Evolutionary conservation across 2,888 invertebrate species (phyloP).

Genomic region (Hydropsyche betteni): DNA sequence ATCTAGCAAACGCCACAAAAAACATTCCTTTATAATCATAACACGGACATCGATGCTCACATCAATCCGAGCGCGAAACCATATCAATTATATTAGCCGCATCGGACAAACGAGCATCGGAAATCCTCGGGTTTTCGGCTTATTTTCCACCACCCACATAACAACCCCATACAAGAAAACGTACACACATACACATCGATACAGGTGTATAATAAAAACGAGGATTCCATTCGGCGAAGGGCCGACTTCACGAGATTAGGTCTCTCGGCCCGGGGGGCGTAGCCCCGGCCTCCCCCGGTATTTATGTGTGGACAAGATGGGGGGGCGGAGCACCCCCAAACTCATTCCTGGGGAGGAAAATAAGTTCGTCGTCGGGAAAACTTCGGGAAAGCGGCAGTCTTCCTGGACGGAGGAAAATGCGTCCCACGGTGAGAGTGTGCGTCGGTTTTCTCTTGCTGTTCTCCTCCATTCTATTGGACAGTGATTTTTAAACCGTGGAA

Average conservation of each 20-base stretch:
- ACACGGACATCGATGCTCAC: too few relatives aligned
- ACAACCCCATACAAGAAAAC: not conserved
- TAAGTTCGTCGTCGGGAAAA: constrained; percentile 18
- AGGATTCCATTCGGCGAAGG: constrained; percentile 34
- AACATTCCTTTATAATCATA: too few relatives aligned
- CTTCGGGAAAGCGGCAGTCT: not conserved
- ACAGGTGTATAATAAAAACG: constrained; percentile 37
- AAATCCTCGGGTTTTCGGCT: constrained; percentile 15
- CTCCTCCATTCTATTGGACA: too few relatives aligned
- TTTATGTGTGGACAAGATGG: constrained; percentile 20
- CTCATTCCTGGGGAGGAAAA: constrained; percentile 13
- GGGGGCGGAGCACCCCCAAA: not conserved
- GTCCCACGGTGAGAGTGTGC: not conserved
- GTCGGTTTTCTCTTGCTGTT: not conserved
- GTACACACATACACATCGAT: not conserved
- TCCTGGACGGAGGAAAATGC: constrained; percentile 11
- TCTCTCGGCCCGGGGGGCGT: not conserved
- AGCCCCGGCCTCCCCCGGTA: not conserved
- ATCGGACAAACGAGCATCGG: not conserved
- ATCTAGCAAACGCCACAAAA: too few relatives aligned
- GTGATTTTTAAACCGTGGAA: too few relatives aligned
- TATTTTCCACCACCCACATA: not conserved
- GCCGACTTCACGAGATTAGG: constrained; percentile 30
- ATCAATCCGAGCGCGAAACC: constrained; percentile 27
- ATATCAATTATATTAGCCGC: constrained; percentile 22